A percentile compares a stretch with the other conserved stretches of the same genome.
Conservation (phyloP, 2,888 invertebrate species). For the Zaprionus bogoriensis region DNA sequence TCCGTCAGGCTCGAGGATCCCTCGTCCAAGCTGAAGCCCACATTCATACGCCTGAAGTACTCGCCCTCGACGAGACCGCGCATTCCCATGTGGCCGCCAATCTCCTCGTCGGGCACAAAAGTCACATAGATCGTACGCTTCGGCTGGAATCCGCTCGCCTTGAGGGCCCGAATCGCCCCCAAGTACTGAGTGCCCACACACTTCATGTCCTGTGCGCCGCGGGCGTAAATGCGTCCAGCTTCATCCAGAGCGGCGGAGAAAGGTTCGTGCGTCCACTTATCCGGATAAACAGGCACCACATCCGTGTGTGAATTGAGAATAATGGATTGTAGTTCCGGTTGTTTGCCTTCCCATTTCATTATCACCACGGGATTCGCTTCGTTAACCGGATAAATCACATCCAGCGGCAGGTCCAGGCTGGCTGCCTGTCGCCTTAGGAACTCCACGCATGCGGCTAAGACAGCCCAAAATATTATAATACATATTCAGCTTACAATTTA, state of each 20-base stretch:
- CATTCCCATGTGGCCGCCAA: constrained; percentile 90
- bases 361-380: constrained; percentile 90
- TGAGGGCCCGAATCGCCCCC: constrained; percentile 88
- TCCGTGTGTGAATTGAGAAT: constrained; percentile 97
- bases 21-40: constrained; percentile 92
- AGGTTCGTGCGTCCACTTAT: constrained; percentile 95
- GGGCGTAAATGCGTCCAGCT: constrained; percentile 90
- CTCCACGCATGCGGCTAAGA: constrained; percentile 84
- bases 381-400: constrained; percentile 84
- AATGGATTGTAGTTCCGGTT: constrained; percentile 88
- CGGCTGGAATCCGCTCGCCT: constrained; percentile 84
- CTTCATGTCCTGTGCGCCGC: constrained; percentile 93
- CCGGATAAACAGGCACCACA: constrained; percentile 94
- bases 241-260: constrained; percentile 93
- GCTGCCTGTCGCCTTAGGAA: constrained; percentile 89
- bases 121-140: constrained; percentile 88
- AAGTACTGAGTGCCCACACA: constrained; percentile 91
- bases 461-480: constrained; percentile 24
- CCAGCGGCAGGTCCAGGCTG: constrained; percentile 86
- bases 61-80: constrained; percentile 86
- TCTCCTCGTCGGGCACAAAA: constrained; percentile 88
- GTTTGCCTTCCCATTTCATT: constrained; percentile 90
- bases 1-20: constrained; percentile 89
- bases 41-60: constrained; percentile 88
- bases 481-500: not conserved